Conservation (phyloP, 2,888 invertebrate species). For the Cotesia congregata region DNA sequence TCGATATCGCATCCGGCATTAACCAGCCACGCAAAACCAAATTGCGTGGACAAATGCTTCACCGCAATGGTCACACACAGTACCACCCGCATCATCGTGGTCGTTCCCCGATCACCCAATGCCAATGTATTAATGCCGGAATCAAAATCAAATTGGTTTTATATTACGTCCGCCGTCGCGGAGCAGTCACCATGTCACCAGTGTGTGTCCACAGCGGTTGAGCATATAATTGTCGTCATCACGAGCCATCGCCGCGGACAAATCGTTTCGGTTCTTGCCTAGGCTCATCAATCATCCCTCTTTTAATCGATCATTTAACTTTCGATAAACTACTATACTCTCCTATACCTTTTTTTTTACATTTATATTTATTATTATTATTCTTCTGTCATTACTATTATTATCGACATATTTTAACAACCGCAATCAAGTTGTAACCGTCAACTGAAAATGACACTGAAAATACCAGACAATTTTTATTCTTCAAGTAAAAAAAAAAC, state of each 20-base stretch:
- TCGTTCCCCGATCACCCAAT: constrained; percentile 40
- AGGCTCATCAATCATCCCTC: constrained; percentile 39
- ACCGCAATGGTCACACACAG: constrained; percentile 51
- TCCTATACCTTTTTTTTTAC: constrained; percentile 13
- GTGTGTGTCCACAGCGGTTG: constrained; percentile 38
- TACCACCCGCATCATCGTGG: constrained; percentile 35
- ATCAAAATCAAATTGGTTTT: constrained; percentile 53
- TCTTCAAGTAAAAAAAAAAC: too few relatives aligned
- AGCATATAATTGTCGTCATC: constrained; percentile 42
- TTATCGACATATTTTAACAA: neutral
- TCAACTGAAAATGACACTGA: too few relatives aligned
- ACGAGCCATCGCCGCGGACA: constrained; percentile 42
- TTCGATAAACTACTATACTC: constrained; percentile 31
- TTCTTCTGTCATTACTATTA: neutral
- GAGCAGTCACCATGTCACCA: neutral
- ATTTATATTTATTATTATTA: constrained; percentile 4
- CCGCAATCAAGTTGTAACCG: neutral
- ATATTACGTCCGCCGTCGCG: constrained; percentile 40
- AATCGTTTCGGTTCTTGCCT: constrained; percentile 46
- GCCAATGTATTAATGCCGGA: constrained; percentile 51
- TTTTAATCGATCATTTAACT: constrained; percentile 37
- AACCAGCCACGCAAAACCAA: constrained; percentile 53
- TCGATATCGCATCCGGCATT: constrained; percentile 42
- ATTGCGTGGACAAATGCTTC: constrained; percentile 55
- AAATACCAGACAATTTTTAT: too few relatives aligned